These are phyloP conservation scores for Lissocephala sabroskyi DNA, from an alignment of 2,888 invertebrate genomes.

Conservation along the genomic window DNA sequence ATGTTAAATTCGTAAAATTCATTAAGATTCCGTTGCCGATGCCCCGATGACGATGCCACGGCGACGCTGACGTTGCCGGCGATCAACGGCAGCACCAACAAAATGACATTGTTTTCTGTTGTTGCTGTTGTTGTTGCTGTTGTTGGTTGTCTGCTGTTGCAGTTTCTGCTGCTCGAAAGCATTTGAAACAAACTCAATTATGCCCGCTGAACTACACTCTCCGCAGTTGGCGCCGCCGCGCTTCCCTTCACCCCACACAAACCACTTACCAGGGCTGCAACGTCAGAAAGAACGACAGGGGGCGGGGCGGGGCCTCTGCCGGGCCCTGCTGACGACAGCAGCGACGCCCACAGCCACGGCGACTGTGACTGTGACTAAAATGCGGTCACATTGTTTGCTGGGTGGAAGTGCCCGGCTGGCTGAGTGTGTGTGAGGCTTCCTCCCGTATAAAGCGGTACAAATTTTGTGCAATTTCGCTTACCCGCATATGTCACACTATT, in stretches of 20 bases:
- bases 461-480: conserved; percentile 39
- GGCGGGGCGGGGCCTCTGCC: no score
- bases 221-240: conserved; percentile 8
- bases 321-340: no score
- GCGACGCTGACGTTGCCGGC: conserved; percentile 20
- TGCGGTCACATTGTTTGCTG: conserved; percentile 65
- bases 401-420: no score
- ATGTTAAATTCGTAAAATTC: conserved; percentile 65
- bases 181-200: conserved; percentile 62
- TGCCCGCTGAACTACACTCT: conserved; percentile 54
- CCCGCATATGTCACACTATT: conserved; percentile 59
- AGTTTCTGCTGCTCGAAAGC: conserved; percentile 34
- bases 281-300: no score
- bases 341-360: conserved; percentile 1
- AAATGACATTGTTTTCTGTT: conserved; percentile 48
- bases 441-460: conserved; percentile 21
- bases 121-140: conserved; percentile 25
- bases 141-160: conserved; percentile 14
- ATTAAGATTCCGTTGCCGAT: conserved; percentile 63
- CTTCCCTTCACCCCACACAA: no score
- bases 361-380: conserved; percentile 63
- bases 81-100: conserved; percentile 3
- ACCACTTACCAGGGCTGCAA: no score
- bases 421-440: background rate
- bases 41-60: conserved; percentile 19